Conservation (phyloP, 1,140 invertebrate species). For the Arctopsyche grandis region DNA sequence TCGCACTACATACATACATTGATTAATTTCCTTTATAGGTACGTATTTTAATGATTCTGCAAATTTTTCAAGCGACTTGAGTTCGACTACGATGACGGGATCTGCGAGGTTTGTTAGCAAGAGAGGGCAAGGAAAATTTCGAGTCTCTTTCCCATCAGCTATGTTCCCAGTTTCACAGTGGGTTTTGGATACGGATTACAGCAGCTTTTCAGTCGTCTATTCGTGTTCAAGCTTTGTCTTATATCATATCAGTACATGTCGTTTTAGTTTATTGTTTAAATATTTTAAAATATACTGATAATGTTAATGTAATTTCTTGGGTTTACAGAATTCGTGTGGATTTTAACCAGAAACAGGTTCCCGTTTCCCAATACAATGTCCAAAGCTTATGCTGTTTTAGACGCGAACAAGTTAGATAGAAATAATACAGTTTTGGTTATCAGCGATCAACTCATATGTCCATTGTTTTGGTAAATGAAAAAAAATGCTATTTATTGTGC, state of each 20-base stretch:
- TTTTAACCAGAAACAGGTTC: constrained; percentile 65
- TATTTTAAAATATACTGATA: not conserved
- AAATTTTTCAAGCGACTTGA: no score
- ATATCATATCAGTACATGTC: not conserved
- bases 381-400: not conserved
- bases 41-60: no score
- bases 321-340: constrained; percentile 68
- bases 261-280: not conserved
- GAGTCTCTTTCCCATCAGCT: no score
- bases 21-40: no score
- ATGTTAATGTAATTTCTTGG: not conserved
- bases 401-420: not conserved
- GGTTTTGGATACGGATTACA: constrained; percentile 75
- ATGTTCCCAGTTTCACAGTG: constrained; percentile 56
- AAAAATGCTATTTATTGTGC: no score
- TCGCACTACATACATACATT: no score
- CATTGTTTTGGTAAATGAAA: not conserved
- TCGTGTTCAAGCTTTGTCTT: constrained; percentile 68
- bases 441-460: not conserved
- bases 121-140: no score
- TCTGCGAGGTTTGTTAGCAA: no score
- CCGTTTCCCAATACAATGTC: constrained; percentile 61
- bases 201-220: constrained; percentile 72
- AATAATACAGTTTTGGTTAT: not conserved
- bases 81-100: no score